phyloP scores from a whole-genome alignment of 2,888 invertebrate genomes.

The Athetis lepigone region DNA sequence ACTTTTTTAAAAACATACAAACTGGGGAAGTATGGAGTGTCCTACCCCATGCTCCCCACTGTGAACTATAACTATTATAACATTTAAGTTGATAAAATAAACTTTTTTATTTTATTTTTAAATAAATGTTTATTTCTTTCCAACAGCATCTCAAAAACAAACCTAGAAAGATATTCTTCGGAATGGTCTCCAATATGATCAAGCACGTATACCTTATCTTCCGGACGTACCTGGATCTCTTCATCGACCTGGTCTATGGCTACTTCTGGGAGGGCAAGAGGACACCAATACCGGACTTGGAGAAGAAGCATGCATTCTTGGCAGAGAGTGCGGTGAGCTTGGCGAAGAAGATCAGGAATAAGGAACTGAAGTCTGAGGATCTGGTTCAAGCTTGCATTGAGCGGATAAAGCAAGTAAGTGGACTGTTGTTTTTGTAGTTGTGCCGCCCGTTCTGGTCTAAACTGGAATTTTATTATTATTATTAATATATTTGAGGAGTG shows the following conservation, averaged over 20 bases:
- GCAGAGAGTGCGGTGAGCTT: slow-evolving; percentile 92
- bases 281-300: slow-evolving; percentile 78
- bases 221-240: slow-evolving; percentile 77
- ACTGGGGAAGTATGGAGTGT: no score
- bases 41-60: no score
- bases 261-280: slow-evolving; percentile 78
- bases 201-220: slow-evolving; percentile 77
- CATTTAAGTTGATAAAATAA: no score
- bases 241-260: slow-evolving; percentile 80
- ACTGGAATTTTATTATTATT: no score
- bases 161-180: slow-evolving; percentile 78
- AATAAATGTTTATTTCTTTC: no score
- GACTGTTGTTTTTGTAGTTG: background rate
- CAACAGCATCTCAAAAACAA: slow-evolving; percentile 75
- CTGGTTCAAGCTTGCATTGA: slow-evolving; percentile 94
- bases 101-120: no score
- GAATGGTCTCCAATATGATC: slow-evolving; percentile 77
- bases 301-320: slow-evolving; percentile 77
- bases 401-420: slow-evolving; percentile 92
- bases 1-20: no score
- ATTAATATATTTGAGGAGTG: no score
- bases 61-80: no score
- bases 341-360: slow-evolving; percentile 92
- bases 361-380: slow-evolving; percentile 92
- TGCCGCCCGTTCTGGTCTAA: no score